Evolutionary conservation across 2,113 vertebrate genomes (phyloP), one percentile per base, ranked within the genome.

Genomic region (Prinia subflava): DNA sequence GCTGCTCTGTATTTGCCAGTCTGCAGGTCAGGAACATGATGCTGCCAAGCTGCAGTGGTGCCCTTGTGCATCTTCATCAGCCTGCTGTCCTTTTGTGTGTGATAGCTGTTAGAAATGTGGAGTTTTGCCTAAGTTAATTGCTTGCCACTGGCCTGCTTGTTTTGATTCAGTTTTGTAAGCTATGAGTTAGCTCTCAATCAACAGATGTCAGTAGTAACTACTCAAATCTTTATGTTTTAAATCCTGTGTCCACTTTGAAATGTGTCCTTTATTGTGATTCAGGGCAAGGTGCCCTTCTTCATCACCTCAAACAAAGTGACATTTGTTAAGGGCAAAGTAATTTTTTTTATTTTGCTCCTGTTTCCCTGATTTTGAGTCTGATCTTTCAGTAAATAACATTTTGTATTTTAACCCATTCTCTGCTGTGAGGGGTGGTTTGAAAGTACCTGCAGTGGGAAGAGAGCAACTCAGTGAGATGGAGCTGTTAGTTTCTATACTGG

Each of bases 21-120:
- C 31, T 70, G 63, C 3, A 5, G 19, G 27, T 16, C 0, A 0
- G 17, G n/a, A 31, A 30, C 13, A 50, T 4, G 28, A 31, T n/a
- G 37, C n/a, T 65, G 35, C 42, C 25, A 18, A 42, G 28, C 42
- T 2, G 2, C 50, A 62, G 24, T 4, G 0, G 31, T 3, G 2
- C 35, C 53, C 30, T 50, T 46, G 73, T 35, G 13, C 35, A 39
- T 30, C 44, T 41, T 55, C 39, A 27, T 16, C 8, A 15, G 23
- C 44, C 33, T n/a, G 44, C 84, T 60, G 14, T n/a, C 30, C 19
- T 35, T 70, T 75, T 73, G 31, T 50, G 27, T 74, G 47, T 5
- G 0, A 10, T 39, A 37, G 31, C 42, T 87, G 23, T 63, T 74
- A 10, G 3, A 63, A 52, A 73, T 65, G 23, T 25, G 24, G 42